Conservation (phyloP, 35 echinoderm and acorn worm species). For the Lytechinus pictus region DNA sequence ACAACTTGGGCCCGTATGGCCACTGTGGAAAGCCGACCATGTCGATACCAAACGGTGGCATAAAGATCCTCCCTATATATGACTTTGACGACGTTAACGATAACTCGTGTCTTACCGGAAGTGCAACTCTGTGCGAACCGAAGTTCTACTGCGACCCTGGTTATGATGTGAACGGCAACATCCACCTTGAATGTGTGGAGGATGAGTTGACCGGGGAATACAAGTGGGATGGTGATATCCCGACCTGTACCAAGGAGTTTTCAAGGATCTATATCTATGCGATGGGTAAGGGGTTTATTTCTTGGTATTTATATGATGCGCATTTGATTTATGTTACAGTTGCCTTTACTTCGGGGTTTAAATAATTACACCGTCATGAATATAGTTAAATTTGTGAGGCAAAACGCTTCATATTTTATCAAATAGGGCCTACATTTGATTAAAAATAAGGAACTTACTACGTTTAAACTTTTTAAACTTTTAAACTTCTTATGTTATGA, state of each 20-base stretch:
- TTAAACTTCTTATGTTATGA: too few relatives aligned
- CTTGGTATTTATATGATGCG: too few relatives aligned
- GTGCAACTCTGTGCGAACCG: background rate
- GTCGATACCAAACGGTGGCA: background rate
- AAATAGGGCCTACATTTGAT: too few relatives aligned
- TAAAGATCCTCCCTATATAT: background rate
- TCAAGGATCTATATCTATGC: too few relatives aligned
- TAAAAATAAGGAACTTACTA: too few relatives aligned
- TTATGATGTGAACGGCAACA: background rate
- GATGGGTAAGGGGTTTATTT: too few relatives aligned
- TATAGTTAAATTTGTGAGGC: too few relatives aligned
- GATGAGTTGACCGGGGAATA: background rate
- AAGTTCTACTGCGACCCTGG: background rate
- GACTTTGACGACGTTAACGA: background rate
- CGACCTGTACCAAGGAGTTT: background rate
- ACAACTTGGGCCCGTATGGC: background rate
- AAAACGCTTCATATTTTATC: too few relatives aligned
- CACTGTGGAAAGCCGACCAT: background rate
- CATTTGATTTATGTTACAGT: too few relatives aligned
- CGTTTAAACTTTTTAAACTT: too few relatives aligned
- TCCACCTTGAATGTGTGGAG: background rate
- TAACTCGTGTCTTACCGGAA: background rate
- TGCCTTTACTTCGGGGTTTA: too few relatives aligned
- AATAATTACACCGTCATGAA: too few relatives aligned
- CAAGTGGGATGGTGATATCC: background rate